Evolutionary conservation across 2,888 invertebrate genomes (phyloP).

Genomic region (Lasius platythorax): DNA sequence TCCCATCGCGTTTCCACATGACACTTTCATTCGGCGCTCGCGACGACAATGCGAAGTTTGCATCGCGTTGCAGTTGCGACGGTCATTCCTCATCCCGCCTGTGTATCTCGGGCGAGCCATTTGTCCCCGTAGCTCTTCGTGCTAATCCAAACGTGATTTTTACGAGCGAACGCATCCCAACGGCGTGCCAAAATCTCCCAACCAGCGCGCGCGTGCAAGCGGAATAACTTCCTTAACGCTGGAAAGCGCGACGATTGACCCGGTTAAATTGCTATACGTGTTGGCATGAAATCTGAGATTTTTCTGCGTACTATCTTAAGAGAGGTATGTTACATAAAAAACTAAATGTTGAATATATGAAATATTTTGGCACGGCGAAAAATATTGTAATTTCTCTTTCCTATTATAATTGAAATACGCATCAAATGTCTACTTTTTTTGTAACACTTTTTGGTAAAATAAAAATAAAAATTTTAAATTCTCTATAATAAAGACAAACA

Average conservation of each 20-base stretch:
- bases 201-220: constrained; percentile 49
- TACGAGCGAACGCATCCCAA: constrained; percentile 40
- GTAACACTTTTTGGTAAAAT: background rate
- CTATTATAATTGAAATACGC: background rate
- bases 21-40: constrained; percentile 21
- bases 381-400: background rate
- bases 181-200: constrained; percentile 36
- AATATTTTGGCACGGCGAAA: background rate
- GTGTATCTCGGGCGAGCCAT: constrained; percentile 37
- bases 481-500: background rate
- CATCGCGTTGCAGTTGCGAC: constrained; percentile 21
- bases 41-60: constrained; percentile 30
- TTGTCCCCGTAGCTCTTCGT: constrained; percentile 52
- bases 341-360: constrained; percentile 10
- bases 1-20: constrained; percentile 14
- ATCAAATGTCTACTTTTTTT: background rate
- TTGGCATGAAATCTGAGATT: constrained; percentile 21
- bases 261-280: constrained; percentile 24
- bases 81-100: constrained; percentile 42
- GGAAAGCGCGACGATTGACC: constrained; percentile 50
- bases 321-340: background rate
- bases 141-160: constrained; percentile 55
- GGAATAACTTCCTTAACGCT: constrained; percentile 49
- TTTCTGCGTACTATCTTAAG: background rate
- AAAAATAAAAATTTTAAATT: background rate